Percentiles rank a stretch among this genome's conserved stretches.
phyloP scores from a whole-genome alignment of 2,113 vertebrate species.

The Ornithorhynchus anatinus region DNA sequence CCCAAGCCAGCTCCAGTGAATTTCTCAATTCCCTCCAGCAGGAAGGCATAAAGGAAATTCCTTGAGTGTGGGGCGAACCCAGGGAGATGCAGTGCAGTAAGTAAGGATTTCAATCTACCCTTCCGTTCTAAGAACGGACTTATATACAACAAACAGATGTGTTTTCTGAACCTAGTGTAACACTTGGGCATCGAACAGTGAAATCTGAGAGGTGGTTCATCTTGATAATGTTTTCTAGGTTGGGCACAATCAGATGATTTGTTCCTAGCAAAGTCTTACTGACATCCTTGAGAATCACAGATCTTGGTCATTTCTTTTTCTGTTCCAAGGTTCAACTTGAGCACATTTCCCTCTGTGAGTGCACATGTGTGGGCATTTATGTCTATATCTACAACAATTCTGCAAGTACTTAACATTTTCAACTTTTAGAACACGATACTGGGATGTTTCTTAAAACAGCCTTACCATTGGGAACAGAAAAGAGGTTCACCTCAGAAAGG shows the following conservation, averaged over 20 bases:
- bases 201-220: neutral
- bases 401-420: too few species aligned
- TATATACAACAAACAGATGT: too few species aligned
- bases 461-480: fast-evolving
- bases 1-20: neutral
- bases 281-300: neutral
- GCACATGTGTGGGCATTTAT: fast-evolving
- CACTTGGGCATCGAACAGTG: too few species aligned
- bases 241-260: neutral
- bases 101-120: neutral
- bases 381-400: too few species aligned
- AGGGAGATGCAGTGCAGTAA: neutral
- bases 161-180: too few species aligned
- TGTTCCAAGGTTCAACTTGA: fast-evolving
- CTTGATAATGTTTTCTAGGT: neutral
- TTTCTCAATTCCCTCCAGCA: neutral
- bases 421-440: fast-evolving
- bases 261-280: neutral
- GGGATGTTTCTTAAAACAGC: neutral
- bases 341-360: fast-evolving
- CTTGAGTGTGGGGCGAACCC: fast-evolving
- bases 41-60: neutral
- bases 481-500: too few species aligned
- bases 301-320: neutral
- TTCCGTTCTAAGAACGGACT: neutral